Percentiles rank a stretch among this genome's conserved stretches.
Conservation (phyloP, 2,888 invertebrate genomes). For the Thysanoteuthis rhombus region DNA sequence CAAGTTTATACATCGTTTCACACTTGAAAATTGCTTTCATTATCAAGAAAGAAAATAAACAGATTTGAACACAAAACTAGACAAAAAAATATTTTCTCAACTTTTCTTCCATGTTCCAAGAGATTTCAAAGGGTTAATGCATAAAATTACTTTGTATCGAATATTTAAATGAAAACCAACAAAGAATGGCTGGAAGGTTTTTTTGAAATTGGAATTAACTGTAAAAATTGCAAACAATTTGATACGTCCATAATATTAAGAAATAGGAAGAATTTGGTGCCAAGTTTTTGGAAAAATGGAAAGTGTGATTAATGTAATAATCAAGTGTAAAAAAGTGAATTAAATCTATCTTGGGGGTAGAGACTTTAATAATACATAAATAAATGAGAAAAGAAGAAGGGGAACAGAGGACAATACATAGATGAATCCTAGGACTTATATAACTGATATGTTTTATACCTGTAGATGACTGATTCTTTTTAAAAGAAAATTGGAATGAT, state of each 20-base stretch:
- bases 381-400: background rate
- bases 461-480: background rate
- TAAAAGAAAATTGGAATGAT: background rate
- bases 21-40: background rate
- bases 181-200: background rate
- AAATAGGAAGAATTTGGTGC: background rate
- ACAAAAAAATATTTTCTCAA: background rate
- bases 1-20: background rate
- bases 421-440: background rate
- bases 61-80: background rate
- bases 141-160: background rate
- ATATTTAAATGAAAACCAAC: background rate
- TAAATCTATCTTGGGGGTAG: background rate
- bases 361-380: background rate
- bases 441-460: background rate
- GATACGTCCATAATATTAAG: background rate
- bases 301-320: constrained; percentile 12
- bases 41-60: background rate
- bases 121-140: background rate
- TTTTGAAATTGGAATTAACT: constrained; percentile 12
- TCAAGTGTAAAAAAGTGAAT: background rate
- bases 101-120: background rate
- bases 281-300: background rate
- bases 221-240: background rate
- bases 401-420: background rate